These are phyloP conservation scores for Anguilla pacifica DNA, from an alignment of 2,797 vertebrate genomes.

Conservation along the genomic window DNA sequence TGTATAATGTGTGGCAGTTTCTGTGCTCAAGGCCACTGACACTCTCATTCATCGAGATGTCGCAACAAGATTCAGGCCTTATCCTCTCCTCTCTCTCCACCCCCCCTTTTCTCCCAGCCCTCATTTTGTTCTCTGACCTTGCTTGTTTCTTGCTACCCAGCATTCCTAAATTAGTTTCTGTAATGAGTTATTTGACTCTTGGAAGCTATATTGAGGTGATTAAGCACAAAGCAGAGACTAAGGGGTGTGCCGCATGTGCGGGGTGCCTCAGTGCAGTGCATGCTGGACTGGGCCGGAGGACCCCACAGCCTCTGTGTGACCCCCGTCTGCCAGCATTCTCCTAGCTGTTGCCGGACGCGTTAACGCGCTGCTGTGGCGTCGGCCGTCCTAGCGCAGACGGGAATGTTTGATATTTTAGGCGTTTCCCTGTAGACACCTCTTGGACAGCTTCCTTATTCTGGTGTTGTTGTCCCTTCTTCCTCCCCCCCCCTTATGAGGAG, in stretches of 20 bases:
- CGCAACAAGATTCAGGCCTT: neutral
- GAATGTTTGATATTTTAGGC: slow-evolving; percentile 59
- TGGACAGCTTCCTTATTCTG: slow-evolving; percentile 55
- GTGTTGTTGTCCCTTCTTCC: slow-evolving; percentile 36
- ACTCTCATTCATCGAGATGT: slow-evolving; percentile 16
- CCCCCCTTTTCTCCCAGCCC: neutral
- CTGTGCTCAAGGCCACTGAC: slow-evolving; percentile 1
- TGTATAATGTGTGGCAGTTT: slow-evolving; percentile 12
- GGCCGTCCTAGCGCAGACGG: slow-evolving; percentile 35
- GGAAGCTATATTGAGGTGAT: neutral
- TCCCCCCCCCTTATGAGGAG: slow-evolving; percentile 42
- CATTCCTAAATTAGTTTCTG: neutral
- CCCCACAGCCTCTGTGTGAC: neutral
- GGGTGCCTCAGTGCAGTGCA: neutral
- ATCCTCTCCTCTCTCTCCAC: neutral
- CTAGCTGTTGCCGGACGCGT: slow-evolving; percentile 19
- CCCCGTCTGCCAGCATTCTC: neutral
- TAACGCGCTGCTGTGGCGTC: slow-evolving; percentile 14
- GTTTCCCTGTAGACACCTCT: slow-evolving; percentile 52
- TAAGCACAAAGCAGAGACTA: neutral
- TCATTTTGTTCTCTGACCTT: slow-evolving; percentile 1
- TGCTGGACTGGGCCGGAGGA: neutral
- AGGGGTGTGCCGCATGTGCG: neutral
- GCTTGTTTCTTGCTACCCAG: neutral
- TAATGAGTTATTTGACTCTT: neutral